Percentiles rank a stretch among this genome's conserved stretches.
Conservation (phyloP, 2,888 invertebrate genomes). For the Boloria selene region DNA sequence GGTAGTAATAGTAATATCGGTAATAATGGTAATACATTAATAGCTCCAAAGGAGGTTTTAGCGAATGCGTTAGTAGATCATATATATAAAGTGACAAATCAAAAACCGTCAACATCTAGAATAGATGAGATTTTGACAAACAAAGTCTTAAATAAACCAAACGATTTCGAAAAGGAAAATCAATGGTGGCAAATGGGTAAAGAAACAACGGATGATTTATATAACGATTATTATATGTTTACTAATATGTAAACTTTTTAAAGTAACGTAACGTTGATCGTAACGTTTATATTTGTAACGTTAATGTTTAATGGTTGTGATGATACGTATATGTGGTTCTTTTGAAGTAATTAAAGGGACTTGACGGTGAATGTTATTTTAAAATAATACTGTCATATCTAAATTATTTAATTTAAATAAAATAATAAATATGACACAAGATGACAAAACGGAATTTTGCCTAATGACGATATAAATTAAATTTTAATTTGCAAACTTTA, state of each 20-base stretch:
- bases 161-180: slow-evolving; percentile 60
- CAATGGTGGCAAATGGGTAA: slow-evolving; percentile 68
- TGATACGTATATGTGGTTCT: background rate
- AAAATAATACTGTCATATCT: background rate
- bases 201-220: slow-evolving; percentile 61
- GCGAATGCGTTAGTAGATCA: slow-evolving; percentile 75
- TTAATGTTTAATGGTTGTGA: slow-evolving; percentile 10
- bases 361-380: background rate
- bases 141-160: slow-evolving; percentile 62
- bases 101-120: slow-evolving; percentile 74
- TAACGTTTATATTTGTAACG: background rate
- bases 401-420: background rate
- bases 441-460: too few species aligned
- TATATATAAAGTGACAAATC: slow-evolving; percentile 80
- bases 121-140: slow-evolving; percentile 76
- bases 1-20: slow-evolving; percentile 12
- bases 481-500: too few species aligned
- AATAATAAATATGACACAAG: too few species aligned
- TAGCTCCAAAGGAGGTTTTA: slow-evolving; percentile 74
- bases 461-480: too few species aligned
- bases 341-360: background rate
- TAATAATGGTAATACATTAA: slow-evolving; percentile 48
- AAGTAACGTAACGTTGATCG: background rate
- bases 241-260: slow-evolving; percentile 39
- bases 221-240: slow-evolving; percentile 68